These are phyloP conservation scores for Hermaeophaga mercurialis DNA, from an alignment of 2,888 invertebrate species.

Conservation along the genomic window DNA sequence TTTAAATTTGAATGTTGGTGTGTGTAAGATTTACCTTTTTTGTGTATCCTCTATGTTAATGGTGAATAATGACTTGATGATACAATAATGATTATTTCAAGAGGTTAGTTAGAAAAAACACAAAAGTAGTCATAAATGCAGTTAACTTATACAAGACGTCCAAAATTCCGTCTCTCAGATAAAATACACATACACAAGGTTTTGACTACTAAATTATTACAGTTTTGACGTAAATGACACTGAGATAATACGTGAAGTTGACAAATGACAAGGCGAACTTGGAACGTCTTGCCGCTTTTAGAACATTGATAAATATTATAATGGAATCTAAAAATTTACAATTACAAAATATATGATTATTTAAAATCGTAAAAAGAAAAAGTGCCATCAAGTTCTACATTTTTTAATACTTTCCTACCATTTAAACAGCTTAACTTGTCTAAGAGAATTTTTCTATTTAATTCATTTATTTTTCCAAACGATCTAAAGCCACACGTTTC, in stretches of 20 bases:
- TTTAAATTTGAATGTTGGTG: no score
- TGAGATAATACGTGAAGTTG: neutral
- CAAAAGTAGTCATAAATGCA: constrained; percentile 53
- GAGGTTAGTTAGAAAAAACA: constrained; percentile 53
- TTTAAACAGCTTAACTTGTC: constrained; percentile 27
- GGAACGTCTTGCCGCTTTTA: constrained; percentile 33
- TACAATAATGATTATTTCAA: constrained; percentile 40
- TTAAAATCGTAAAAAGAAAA: constrained; percentile 39
- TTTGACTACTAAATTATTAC: no score
- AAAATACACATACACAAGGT: neutral
- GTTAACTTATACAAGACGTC: constrained; percentile 37
- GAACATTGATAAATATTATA: constrained; percentile 39
- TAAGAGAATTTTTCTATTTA: constrained; percentile 17
- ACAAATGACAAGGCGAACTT: neutral
- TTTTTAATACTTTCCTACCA: constrained; percentile 36
- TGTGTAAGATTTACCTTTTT: constrained; percentile 31
- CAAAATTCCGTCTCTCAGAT: constrained; percentile 1
- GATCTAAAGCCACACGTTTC: constrained; percentile 35
- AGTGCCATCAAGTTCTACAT: constrained; percentile 52
- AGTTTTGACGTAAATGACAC: no score
- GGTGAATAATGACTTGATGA: constrained; percentile 36
- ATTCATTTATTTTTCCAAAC: constrained; percentile 26
- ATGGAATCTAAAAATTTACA: constrained; percentile 51
- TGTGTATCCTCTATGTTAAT: constrained; percentile 42
- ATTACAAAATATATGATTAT: constrained; percentile 51